Evolutionary conservation across 2,113 vertebrate species (phyloP), one percentile per base, ranked within the genome.

Genomic region (Micronisus gabar): DNA sequence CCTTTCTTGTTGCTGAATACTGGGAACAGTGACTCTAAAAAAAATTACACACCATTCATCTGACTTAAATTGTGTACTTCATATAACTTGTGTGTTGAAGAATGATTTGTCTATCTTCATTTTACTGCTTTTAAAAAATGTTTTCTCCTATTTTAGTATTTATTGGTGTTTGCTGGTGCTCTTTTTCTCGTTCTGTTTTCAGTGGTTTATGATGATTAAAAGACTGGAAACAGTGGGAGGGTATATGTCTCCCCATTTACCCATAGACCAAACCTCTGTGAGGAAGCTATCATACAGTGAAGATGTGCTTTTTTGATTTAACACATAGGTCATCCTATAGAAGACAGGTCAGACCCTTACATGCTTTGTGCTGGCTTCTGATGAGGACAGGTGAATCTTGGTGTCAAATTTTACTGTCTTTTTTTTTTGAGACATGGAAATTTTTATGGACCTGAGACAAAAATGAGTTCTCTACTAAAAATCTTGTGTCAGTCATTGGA

Each of bases 1-100:
- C 14, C 4, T 73, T 80, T 68, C 45, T 90, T 95, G 41, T 95
- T 97, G 48, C 43, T 72, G 45, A 90, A 84, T 66, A 40, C 7
- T 32, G 20, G 43, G 26, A 84, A 89, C 9, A 15, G 3, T 16
- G 29, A 56, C 21, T 88, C 95, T 9, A 89, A 85, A 86, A 92
- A 86, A 89, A 88, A 55, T 55, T 73, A 38, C 22, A 15, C 6
- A 30, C 81, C 10, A 27, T 80, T 94, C 40, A 55, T 81, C 86
- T 81, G 13, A 91, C 59, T 50, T 79, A 81, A 91, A 74, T 56
- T 52, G 38, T 2, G 2, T 70, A 15, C 4, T 86, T 94, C n/a
- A 13, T 74, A 30, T 52, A 95, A 67, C 20, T 59, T 73, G 15
- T 30, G 15, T 25, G 10, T 21, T 55, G 32, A 56, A 30, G 23